These are phyloP conservation scores for Pollenia amentaria DNA, from an alignment of 2,888 invertebrate genomes.

Conservation along the genomic window DNA sequence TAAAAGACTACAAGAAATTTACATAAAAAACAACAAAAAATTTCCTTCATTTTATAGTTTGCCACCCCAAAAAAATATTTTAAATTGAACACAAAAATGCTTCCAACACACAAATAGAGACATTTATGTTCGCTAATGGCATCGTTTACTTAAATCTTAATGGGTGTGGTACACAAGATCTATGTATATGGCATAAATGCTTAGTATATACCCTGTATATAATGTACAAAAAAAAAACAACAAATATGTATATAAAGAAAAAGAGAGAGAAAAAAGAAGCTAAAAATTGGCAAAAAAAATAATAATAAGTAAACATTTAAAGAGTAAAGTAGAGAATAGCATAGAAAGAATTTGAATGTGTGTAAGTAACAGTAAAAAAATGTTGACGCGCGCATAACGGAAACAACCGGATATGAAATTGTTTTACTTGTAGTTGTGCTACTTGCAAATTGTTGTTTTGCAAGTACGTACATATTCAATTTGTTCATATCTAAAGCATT, in stretches of 20 bases:
- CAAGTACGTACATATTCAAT: neutral
- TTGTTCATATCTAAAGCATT: slow-evolving; percentile 5
- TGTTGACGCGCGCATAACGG: slow-evolving; percentile 68
- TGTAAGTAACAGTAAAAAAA: neutral
- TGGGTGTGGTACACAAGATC: slow-evolving; percentile 62
- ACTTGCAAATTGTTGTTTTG: slow-evolving; percentile 30
- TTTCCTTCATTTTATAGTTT: no score
- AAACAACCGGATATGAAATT: slow-evolving; percentile 64
- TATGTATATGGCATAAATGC: neutral
- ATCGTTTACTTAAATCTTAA: slow-evolving; percentile 70
- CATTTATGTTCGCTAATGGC: slow-evolving; percentile 71
- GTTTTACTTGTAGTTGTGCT: slow-evolving; percentile 18
- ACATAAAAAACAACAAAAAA: no score
- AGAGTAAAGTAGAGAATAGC: neutral
- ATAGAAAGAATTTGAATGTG: neutral
- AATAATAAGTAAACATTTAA: slow-evolving; percentile 22
- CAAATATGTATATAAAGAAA: slow-evolving; percentile 2
- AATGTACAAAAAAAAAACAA: neutral
- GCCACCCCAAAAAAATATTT: no score
- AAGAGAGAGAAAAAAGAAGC: slow-evolving; percentile 24
- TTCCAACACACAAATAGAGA: neutral
- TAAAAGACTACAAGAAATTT: no score
- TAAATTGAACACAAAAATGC: neutral
- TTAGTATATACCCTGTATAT: slow-evolving; percentile 8
- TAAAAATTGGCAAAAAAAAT: slow-evolving; percentile 1